phyloP scores from a whole-genome alignment of 2,113 vertebrate species.

The Rhodinocichla rosea region DNA sequence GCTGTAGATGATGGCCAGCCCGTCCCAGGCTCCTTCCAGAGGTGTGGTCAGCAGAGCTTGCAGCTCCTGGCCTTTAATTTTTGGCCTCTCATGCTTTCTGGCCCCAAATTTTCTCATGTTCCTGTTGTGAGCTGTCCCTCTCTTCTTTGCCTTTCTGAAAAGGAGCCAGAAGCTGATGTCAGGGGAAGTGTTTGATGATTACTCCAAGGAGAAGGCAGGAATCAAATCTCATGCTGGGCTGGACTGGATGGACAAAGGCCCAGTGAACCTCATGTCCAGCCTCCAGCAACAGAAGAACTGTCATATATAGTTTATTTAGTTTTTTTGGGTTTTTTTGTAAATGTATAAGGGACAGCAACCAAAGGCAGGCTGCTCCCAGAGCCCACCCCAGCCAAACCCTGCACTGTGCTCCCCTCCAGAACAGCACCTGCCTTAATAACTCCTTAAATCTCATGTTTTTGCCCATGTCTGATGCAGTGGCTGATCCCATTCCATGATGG shows the following conservation, averaged over 20 bases:
- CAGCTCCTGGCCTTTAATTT: constrained; percentile 7
- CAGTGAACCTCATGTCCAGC: neutral
- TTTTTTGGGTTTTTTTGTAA: no score
- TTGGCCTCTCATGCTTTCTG: neutral
- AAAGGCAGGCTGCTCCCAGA: neutral
- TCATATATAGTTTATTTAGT: no score
- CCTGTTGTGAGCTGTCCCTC: neutral
- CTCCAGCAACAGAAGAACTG: neutral
- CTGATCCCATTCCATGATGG: fast-evolving
- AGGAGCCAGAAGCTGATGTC: constrained; percentile 11
- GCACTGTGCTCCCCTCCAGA: neutral
- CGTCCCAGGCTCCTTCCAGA: neutral
- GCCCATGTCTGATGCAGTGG: fast-evolving
- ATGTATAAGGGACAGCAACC: neutral
- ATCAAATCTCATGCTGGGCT: neutral
- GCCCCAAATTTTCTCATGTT: neutral
- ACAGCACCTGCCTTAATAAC: neutral
- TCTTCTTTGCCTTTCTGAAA: neutral
- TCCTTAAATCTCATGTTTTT: neutral
- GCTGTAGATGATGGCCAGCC: neutral
- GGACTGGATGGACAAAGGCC: neutral
- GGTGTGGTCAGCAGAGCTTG: neutral
- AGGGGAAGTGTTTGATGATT: neutral
- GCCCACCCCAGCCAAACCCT: neutral
- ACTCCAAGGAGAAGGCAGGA: neutral